Conservation (phyloP, 1,140 invertebrate genomes). For the Acyrthosiphon pisum region DNA sequence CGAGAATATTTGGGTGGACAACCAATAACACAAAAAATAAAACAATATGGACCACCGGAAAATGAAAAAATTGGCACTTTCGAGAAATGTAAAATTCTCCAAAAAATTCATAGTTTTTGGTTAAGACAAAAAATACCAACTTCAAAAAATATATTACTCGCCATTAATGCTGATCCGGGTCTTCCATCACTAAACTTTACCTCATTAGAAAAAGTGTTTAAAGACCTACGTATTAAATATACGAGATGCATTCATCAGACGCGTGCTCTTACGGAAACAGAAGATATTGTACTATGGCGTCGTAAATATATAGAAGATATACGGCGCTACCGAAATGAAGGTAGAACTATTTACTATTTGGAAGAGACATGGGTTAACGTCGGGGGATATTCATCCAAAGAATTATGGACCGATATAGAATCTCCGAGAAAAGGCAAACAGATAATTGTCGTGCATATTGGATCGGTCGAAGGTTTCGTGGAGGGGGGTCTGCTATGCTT, state of each 20-base stretch:
- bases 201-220: not conserved
- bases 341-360: slow-evolving; percentile 15
- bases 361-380: slow-evolving; percentile 40
- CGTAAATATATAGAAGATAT: slow-evolving; percentile 13
- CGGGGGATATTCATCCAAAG: not conserved
- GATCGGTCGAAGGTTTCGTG: not conserved
- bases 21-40: not conserved
- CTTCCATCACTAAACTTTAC: not conserved
- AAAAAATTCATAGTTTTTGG: slow-evolving; percentile 34
- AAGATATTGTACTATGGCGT: slow-evolving; percentile 24
- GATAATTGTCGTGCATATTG: slow-evolving; percentile 1
- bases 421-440: not conserved
- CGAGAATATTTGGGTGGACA: not conserved
- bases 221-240: not conserved
- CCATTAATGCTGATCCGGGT: not conserved
- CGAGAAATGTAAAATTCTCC: not conserved
- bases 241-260: not conserved
- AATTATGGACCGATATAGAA: not conserved
- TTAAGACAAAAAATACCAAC: not conserved
- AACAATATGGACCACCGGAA: too few relatives aligned
- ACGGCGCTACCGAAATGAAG: not conserved
- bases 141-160: not conserved
- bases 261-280: not conserved
- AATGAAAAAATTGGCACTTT: not conserved
- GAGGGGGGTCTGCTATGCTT: not conserved